These are phyloP conservation scores for Cryptocephalus moraei DNA, from an alignment of 2,888 invertebrate genomes.

Conservation along the genomic window DNA sequence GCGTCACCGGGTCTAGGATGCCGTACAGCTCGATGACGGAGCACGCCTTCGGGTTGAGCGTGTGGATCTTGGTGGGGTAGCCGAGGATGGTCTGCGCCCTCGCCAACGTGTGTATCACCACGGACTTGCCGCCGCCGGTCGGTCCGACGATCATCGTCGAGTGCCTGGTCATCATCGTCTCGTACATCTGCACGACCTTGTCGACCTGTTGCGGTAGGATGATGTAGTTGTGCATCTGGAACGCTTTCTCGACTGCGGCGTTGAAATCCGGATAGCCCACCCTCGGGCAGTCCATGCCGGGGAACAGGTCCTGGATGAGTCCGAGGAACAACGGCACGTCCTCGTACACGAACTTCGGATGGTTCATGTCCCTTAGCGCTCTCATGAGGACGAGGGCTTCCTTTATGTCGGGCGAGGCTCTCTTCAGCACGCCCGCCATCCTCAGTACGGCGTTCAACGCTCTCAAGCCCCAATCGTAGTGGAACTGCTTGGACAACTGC, in stretches of 20 bases:
- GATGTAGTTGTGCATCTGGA: conserved; percentile 58
- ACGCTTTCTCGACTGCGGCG: conserved; percentile 58
- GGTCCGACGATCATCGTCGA: conserved; percentile 88
- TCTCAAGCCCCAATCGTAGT: conserved; percentile 88
- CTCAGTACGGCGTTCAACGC: conserved; percentile 85
- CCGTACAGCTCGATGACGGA: conserved; percentile 86
- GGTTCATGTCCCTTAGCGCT: conserved; percentile 85
- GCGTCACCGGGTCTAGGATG: conserved; percentile 69
- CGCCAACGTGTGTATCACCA: conserved; percentile 68
- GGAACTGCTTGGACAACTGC: conserved; percentile 84
- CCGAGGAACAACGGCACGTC: conserved; percentile 85
- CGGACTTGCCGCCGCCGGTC: conserved; percentile 86
- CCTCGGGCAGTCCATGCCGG: conserved; percentile 80
- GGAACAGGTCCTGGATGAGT: conserved; percentile 80
- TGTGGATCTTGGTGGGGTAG: conserved; percentile 66
- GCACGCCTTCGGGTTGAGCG: conserved; percentile 84
- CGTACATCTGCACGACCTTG: conserved; percentile 73
- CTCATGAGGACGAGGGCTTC: conserved; percentile 86
- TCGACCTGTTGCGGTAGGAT: conserved; percentile 58
- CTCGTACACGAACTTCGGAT: conserved; percentile 86
- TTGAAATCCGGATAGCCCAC: conserved; percentile 83
- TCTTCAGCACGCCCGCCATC: conserved; percentile 82
- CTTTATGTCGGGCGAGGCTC: conserved; percentile 65
- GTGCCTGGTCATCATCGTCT: conserved; percentile 91
- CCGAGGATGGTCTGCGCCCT: conserved; percentile 69